Evolutionary conservation across 2,113 vertebrate genomes (phyloP), one percentile per base, ranked within the genome.

Genomic region (Rallus limicola): DNA sequence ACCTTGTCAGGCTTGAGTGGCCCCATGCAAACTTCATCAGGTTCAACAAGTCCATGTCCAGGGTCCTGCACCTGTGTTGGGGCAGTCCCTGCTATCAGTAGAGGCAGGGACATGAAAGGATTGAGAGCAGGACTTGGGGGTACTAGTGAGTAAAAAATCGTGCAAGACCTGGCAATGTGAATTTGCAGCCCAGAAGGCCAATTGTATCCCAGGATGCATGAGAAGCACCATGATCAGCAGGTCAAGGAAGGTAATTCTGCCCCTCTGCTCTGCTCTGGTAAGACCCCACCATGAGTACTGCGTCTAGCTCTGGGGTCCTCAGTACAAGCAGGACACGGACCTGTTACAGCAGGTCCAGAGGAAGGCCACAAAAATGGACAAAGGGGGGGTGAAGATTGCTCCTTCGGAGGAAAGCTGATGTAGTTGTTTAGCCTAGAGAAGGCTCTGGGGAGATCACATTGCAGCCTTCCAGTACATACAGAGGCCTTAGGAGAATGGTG

Each of bases 191-290:
- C n/a, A 64, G 33, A 84, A 60, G 14, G 19, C 48, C 72, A 72
- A 4, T 4, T 0, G 0, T 60, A 68, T 60, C 28, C 33, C 81
- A 48, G 20, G 14, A 38, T 90, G 24, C 21, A 29, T 40, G 28
- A 42, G 52, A 81, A 68, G 59, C 14, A 26, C 12, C 1, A 0
- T 64, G 26, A 25, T 31, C 50, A 74, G 9, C 44, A 64, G 68
- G 15, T 38, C 14, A 16, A 68, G 55, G 13, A 63, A 76, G 11
- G 13, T 81, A n/a, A 25, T 95, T 89, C 15, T 71, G 8, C 24
- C 12, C 23, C 16, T 67, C 68, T 58, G 2, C 29, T 53, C n/a
- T 21, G 11, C 8, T 38, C 42, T 50, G 8, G 5, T 60, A 60
- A 77, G 77, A 77, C 5, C 16, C 21, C 26, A 28, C 12, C 18